phyloP scores from a whole-genome alignment of 2,797 vertebrate species.

The Cygnus olor region DNA sequence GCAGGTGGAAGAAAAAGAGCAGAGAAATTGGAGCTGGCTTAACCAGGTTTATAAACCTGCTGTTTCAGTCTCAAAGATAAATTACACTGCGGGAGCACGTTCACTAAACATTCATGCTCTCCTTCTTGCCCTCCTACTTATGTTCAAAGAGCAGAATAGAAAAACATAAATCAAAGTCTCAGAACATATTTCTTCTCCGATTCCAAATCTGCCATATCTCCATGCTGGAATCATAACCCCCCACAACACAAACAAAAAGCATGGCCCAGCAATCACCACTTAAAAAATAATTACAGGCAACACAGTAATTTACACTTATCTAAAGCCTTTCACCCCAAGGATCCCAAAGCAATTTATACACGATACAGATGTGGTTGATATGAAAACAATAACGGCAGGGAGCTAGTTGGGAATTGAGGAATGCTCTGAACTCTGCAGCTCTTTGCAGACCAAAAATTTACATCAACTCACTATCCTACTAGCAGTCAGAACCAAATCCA shows the following conservation, averaged over 20 bases:
- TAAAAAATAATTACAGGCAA: constrained; percentile 59
- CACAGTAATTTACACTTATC: constrained; percentile 54
- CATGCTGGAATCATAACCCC: constrained; percentile 20
- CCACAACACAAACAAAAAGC: constrained; percentile 26
- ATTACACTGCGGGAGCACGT: constrained; percentile 54
- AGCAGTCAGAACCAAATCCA: neutral
- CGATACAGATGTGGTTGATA: constrained; percentile 37
- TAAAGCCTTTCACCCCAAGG: constrained; percentile 33
- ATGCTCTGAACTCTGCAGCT: neutral
- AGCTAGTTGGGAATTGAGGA: neutral
- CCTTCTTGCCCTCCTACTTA: constrained; percentile 60
- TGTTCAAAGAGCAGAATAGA: constrained; percentile 62
- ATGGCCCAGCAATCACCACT: constrained; percentile 23
- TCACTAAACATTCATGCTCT: constrained; percentile 54
- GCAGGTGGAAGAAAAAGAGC: constrained; percentile 13
- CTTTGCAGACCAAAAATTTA: neutral
- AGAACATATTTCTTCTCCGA: constrained; percentile 39
- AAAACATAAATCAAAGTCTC: constrained; percentile 71
- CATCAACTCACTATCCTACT: neutral
- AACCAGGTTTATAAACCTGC: constrained; percentile 51
- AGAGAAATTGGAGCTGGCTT: constrained; percentile 35
- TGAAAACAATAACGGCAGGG: neutral
- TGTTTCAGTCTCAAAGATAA: constrained; percentile 61
- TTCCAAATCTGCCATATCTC: constrained; percentile 36
- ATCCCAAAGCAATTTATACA: constrained; percentile 49